Conservation (phyloP, 2,888 invertebrate species). For the Eilema caniola region DNA sequence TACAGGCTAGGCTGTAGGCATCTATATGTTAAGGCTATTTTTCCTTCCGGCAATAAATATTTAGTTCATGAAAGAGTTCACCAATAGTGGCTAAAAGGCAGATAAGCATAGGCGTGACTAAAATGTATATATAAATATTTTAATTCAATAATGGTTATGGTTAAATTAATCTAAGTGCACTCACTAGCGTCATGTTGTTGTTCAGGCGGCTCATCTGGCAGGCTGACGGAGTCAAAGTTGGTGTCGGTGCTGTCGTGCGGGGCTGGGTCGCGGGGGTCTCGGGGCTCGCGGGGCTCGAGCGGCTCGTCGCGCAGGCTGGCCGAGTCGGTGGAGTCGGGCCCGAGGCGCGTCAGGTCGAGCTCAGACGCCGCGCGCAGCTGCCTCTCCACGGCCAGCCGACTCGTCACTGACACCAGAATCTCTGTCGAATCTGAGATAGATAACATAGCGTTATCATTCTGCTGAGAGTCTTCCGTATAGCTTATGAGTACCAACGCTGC, state of each 20-base stretch:
- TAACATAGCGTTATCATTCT: no score
- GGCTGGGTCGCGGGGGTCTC: not conserved
- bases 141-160: not conserved
- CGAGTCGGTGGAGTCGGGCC: slow-evolving; percentile 36
- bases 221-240: slow-evolving; percentile 27
- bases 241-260: not conserved
- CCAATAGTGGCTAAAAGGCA: not conserved
- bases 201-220: slow-evolving; percentile 50
- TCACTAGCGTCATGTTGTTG: slow-evolving; percentile 17
- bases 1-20: not conserved
- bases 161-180: not conserved
- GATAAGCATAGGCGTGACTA: not conserved
- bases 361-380: slow-evolving; percentile 40
- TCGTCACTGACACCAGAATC: slow-evolving; percentile 19
- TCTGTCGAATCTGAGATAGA: slow-evolving; percentile 29
- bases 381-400: slow-evolving; percentile 55
- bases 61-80: no score
- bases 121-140: not conserved
- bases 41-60: not conserved
- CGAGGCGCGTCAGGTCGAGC: slow-evolving; percentile 17
- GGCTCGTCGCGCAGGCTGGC: slow-evolving; percentile 51
- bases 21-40: not conserved
- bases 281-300: slow-evolving; percentile 13
- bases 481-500: no score
- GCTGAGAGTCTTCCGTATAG: no score